Conservation (phyloP, 2,888 invertebrate species). For the Ophioninae sp. region DNA sequence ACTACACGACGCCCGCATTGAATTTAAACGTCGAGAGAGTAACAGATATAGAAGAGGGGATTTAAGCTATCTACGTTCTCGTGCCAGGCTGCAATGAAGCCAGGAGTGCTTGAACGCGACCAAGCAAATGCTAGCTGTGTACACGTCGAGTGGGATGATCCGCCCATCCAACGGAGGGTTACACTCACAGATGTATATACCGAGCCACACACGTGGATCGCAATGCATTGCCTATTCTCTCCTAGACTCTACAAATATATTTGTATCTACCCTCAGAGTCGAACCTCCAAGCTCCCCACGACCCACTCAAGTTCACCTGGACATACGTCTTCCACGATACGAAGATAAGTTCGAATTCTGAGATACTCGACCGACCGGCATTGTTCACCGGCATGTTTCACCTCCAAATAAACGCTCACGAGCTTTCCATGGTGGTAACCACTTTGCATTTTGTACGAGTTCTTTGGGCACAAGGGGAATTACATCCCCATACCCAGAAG, state of each 20-base stretch:
- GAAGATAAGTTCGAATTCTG: slow-evolving; percentile 2
- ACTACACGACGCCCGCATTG: slow-evolving; percentile 49
- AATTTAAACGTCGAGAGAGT: slow-evolving; percentile 43
- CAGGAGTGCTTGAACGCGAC: slow-evolving; percentile 43
- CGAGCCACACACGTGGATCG: slow-evolving; percentile 9
- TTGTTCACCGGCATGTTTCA: too few relatives aligned
- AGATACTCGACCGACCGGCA: slow-evolving; percentile 26
- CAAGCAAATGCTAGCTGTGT: slow-evolving; percentile 37
- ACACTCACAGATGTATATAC: slow-evolving; percentile 30
- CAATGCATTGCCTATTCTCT: slow-evolving; percentile 25
- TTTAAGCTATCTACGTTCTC: slow-evolving; percentile 33
- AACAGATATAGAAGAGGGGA: slow-evolving; percentile 13
- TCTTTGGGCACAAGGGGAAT: slow-evolving; percentile 16
- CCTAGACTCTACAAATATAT: slow-evolving; percentile 1
- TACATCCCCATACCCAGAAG: not conserved
- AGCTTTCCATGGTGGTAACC: slow-evolving; percentile 16
- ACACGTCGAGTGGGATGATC: slow-evolving; percentile 41
- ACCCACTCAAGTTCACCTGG: slow-evolving; percentile 9
- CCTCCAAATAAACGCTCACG: slow-evolving; percentile 20
- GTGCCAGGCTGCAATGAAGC: slow-evolving; percentile 40
- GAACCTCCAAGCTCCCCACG: slow-evolving; percentile 30
- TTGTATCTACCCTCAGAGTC: slow-evolving; percentile 3
- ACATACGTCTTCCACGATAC: not conserved
- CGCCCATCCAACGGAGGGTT: slow-evolving; percentile 44
- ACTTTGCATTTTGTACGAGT: not conserved